Base-by-base conservation (phyloP, 2,113 vertebrate genomes). In the Phalacrocorax pelagicus region DNA sequence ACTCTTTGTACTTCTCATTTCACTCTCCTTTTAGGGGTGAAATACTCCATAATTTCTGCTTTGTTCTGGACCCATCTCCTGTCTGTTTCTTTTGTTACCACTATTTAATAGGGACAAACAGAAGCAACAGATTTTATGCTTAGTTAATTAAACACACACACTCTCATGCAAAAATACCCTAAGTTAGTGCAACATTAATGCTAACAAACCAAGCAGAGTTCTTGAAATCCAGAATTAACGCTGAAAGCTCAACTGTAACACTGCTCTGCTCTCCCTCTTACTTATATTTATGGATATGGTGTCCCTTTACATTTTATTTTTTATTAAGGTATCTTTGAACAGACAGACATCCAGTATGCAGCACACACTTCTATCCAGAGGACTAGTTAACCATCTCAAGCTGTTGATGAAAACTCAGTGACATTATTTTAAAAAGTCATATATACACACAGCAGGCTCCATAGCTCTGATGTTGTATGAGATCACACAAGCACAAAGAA, bases 31-130 rank as follows among this genome's bases (percentile, higher is more conserved):
- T 98, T 96, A 92, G 96, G 95, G 96, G 96, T 98, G 97, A 98
- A 98, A 98, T 97, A 97, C 95, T 96, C 97, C 91, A 97, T 97
- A 98, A 98, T 97, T 97, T 97, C 94, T 96, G 86, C 94, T 98
- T 98, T 97, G 96, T 97, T 97, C 97, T 97, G 95, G 57, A 96
- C 90, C 96, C 95, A 97, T 98, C 97, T 97, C 95, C 94, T 96
- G 96, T 97, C 97, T 97, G 94, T 97, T 96, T 94, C 96, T 95
- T 96, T 96, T 93, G 80, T 88, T 92, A 93, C 92, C 67, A 81
- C 95, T 97, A 96, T 98, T 97, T 98, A 98, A 97, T 91, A 97
- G 95, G 96, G 96, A 97, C 96, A 97, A 97, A 97, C 95, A 98
- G 94, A 98, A 97, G 97, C 96, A 97, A 96, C 90, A 80, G 96